Base-by-base conservation (phyloP, 2,113 vertebrate genomes). In the Acrocephalus arundinaceus region DNA sequence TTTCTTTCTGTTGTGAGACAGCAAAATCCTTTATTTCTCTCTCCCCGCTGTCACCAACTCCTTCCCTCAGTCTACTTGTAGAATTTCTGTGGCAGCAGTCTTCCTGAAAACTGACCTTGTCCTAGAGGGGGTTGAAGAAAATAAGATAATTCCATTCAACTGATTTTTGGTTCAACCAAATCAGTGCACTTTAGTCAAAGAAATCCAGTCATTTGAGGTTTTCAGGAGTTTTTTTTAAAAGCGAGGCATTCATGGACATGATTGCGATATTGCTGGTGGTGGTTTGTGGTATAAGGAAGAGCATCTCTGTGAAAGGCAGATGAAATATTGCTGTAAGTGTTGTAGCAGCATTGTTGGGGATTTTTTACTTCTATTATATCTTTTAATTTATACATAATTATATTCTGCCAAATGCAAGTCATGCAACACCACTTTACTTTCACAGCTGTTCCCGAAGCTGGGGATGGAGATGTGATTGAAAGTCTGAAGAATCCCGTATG, bases 361-460 rank as follows among this genome's bases (percentile, higher is more conserved):
- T 7, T 39, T 55, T 61, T 57, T 49, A 52, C 61, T 70, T 71
- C 51, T 25, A 41, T 39, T 57, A 8, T 28, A 10, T 65, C 54
- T 89, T 80, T 65, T 48, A 35, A 25, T 81, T 67, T 51, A 31
- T 61, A 58, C 5, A 3, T 82, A 37, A 31, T 72, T 82, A 6
- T 24, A 13, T 68, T 84, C 39, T 79, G 35, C 48, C 33, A 62
- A 83, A 80, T 14, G 27, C 13, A 79, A 85, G 30, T 73, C 30
- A 70, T 19, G 11, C 21, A 80, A 25, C 30, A 81, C 2, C 2
- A 2, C 41, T 81, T 91, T 74, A 24, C 43, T 91, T 92, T 82
- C 78, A 80, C 96, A 99, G 99, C 95, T 95, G 94, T 97, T 86
- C 98, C 97, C 96, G 98, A 98, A 33, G 96, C 98, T 85, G 97